Evolutionary conservation across 2,888 invertebrate species (phyloP).

Genomic region (Acanthosoma haemorrhoidale): DNA sequence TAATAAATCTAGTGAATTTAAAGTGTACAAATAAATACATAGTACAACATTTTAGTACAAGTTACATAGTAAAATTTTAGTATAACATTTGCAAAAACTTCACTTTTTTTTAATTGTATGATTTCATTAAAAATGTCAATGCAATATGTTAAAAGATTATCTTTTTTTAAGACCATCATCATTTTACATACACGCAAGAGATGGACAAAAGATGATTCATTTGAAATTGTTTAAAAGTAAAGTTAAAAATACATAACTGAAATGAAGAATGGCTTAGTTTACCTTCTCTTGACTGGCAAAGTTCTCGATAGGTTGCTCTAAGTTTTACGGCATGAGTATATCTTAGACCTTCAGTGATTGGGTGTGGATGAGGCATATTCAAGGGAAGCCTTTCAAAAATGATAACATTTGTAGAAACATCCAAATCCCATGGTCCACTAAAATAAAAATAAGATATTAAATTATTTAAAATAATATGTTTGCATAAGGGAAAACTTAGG

Average conservation of each 20-base stretch:
- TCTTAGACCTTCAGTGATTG: constrained; percentile 84
- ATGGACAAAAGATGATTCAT: background rate
- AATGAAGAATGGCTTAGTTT: constrained; percentile 36
- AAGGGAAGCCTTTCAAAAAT: constrained; percentile 81
- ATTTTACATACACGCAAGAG: background rate
- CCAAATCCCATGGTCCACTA: constrained; percentile 89
- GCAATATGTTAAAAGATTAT: background rate
- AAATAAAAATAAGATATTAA: constrained; percentile 26
- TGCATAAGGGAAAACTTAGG: too few relatives aligned
- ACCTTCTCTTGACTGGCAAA: constrained; percentile 86
- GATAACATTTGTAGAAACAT: constrained; percentile 85
- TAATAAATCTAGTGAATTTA: too few relatives aligned
- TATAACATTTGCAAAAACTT: too few relatives aligned
- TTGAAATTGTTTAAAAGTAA: background rate
- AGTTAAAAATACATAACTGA: too few relatives aligned
- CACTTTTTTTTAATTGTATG: too few relatives aligned
- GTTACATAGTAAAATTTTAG: too few relatives aligned
- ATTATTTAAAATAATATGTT: background rate
- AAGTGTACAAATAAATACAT: too few relatives aligned
- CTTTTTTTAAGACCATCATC: background rate
- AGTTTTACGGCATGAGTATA: constrained; percentile 77
- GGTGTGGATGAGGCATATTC: constrained; percentile 84
- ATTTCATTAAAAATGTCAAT: too few relatives aligned
- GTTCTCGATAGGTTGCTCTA: constrained; percentile 85
- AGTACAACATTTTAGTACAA: too few relatives aligned